These are phyloP conservation scores for Nomada fucata DNA, from an alignment of 2,888 invertebrate genomes.

Conservation along the genomic window DNA sequence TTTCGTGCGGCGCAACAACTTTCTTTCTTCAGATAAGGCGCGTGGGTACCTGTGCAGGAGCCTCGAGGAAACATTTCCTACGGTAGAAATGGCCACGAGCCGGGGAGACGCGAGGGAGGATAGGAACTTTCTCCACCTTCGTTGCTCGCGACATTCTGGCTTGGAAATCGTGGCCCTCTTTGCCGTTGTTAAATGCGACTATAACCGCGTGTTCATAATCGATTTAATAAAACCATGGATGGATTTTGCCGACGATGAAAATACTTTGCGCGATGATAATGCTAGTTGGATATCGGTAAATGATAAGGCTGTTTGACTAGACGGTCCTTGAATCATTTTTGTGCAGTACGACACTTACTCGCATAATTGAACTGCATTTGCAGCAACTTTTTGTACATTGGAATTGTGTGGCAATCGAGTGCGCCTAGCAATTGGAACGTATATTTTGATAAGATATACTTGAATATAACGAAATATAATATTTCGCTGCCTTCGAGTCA, in stretches of 20 bases:
- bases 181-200: background rate
- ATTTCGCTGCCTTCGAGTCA: too few relatives aligned
- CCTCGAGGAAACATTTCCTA: constrained; percentile 55
- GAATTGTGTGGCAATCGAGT: too few relatives aligned
- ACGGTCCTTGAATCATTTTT: background rate
- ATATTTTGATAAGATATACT: too few relatives aligned
- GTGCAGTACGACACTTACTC: too few relatives aligned
- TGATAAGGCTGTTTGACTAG: background rate
- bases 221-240: background rate
- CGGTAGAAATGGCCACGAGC: constrained; percentile 31
- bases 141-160: constrained; percentile 63
- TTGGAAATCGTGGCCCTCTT: constrained; percentile 62
- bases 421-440: too few relatives aligned
- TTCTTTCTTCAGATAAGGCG: constrained; percentile 64
- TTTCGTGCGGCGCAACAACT: constrained; percentile 61
- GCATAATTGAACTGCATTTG: too few relatives aligned
- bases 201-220: background rate
- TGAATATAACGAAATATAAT: too few relatives aligned
- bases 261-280: background rate
- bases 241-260: background rate
- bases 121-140: constrained; percentile 75
- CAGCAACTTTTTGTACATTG: too few relatives aligned
- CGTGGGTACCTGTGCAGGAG: constrained; percentile 22
- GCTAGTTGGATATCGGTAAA: background rate
- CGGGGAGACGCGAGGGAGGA: constrained; percentile 51